Conservation (phyloP, 1,140 invertebrate species). For the Holotrichia oblita region DNA sequence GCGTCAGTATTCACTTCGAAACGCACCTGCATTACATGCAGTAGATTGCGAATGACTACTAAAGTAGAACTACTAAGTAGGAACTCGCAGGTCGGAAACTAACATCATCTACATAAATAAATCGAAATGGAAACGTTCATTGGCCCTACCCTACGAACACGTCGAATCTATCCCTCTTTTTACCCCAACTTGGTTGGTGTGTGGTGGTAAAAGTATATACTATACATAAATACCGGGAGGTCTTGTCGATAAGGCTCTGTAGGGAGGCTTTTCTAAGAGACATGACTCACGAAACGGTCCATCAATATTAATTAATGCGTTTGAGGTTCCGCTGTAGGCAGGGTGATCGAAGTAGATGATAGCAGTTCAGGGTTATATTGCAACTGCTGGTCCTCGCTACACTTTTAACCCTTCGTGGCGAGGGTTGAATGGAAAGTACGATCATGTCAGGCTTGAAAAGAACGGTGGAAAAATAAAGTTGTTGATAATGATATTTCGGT, state of each 20-base stretch:
- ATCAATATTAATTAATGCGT: not conserved
- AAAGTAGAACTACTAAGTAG: not conserved
- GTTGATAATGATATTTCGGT: no score
- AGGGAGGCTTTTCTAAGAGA: not conserved
- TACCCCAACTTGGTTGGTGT: not conserved
- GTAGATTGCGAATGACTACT: not conserved
- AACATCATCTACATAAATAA: conserved; percentile 1
- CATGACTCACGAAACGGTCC: not conserved
- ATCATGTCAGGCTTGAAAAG: no score
- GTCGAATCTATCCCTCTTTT: not conserved
- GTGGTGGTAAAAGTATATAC: no score
- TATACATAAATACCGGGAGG: not conserved
- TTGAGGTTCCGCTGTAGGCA: not conserved
- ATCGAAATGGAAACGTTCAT: not conserved
- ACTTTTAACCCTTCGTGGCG: no score
- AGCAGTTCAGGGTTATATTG: not conserved
- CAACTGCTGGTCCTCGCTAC: no score
- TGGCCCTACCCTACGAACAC: not conserved
- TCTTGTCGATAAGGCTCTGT: not conserved
- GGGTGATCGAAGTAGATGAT: not conserved
- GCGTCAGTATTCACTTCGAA: not conserved
- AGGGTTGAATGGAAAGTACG: no score
- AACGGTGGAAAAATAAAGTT: no score
- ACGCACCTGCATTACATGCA: not conserved
- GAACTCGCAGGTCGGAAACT: not conserved